phyloP scores from a whole-genome alignment of 1,140 invertebrate genomes.

The Contarinia nasturtii region DNA sequence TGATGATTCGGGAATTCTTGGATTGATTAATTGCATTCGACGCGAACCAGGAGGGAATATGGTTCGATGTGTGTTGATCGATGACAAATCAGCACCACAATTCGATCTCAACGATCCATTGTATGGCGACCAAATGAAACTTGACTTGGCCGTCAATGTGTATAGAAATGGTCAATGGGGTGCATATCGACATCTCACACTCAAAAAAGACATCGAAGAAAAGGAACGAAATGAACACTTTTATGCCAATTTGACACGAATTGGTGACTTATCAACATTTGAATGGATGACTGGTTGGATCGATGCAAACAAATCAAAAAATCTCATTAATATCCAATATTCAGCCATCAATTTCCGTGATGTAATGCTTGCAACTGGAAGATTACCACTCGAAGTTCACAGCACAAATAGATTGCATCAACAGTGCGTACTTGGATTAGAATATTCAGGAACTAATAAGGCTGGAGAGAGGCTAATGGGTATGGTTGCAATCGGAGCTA shows the following conservation, averaged over 20 bases:
- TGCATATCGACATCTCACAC: slow-evolving; percentile 48
- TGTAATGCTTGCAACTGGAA: slow-evolving; percentile 57
- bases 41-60: slow-evolving; percentile 46
- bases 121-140: slow-evolving; percentile 40
- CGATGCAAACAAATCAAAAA: slow-evolving; percentile 16
- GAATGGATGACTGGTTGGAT: slow-evolving; percentile 57
- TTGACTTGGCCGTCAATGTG: slow-evolving; percentile 71
- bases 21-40: slow-evolving; percentile 57
- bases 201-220: slow-evolving; percentile 26
- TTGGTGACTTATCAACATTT: slow-evolving; percentile 70
- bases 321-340: slow-evolving; percentile 37
- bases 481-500: slow-evolving; percentile 29
- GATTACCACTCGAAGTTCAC: slow-evolving; percentile 40
- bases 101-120: slow-evolving; percentile 42
- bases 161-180: slow-evolving; percentile 57
- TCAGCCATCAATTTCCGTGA: slow-evolving; percentile 58
- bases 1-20: slow-evolving; percentile 56
- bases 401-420: slow-evolving; percentile 31
- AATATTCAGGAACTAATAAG: slow-evolving; percentile 41
- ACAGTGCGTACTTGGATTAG: slow-evolving; percentile 51
- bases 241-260: slow-evolving; percentile 53
- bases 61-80: slow-evolving; percentile 38
- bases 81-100: slow-evolving; percentile 39
- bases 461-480: slow-evolving; percentile 49
- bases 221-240: slow-evolving; percentile 32